Percentiles rank a stretch among this genome's conserved stretches.
Evolutionary conservation across 2,797 vertebrate genomes (phyloP).

Genomic region (Xenopus petersii): DNA sequence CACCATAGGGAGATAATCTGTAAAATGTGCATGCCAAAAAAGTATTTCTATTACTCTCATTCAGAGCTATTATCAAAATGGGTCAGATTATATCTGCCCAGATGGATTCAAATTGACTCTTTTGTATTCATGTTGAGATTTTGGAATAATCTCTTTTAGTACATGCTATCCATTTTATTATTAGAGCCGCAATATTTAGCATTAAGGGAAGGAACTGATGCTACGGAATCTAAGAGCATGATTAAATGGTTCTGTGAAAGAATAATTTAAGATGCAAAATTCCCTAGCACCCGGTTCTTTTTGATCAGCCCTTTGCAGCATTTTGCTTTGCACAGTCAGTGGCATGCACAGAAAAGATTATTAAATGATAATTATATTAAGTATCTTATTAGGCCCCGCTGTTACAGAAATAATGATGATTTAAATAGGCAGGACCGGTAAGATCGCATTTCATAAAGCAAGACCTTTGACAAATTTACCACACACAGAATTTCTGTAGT

Average conservation of each 20-base stretch:
- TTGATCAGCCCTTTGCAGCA: neutral
- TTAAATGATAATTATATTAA: slow-evolving; percentile 27
- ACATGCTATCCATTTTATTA: slow-evolving; percentile 29
- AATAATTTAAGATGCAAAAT: slow-evolving; percentile 9
- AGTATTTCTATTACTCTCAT: slow-evolving; percentile 35
- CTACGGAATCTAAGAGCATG: slow-evolving; percentile 15
- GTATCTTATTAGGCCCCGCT: slow-evolving; percentile 18
- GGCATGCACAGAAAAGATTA: neutral
- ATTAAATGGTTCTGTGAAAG: slow-evolving; percentile 11
- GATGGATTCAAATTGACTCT: slow-evolving; percentile 40
- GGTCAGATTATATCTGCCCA: slow-evolving; percentile 41
- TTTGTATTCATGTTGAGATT: slow-evolving; percentile 36
- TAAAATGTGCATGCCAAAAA: slow-evolving; percentile 39
- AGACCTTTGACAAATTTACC: too few relatives aligned
- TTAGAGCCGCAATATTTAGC: slow-evolving; percentile 4
- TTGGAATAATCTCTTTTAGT: slow-evolving; percentile 1
- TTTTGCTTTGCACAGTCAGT: slow-evolving; percentile 8
- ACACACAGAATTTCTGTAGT: too few relatives aligned
- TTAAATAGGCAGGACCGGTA: neutral
- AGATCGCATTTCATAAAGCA: neutral
- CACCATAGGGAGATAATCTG: slow-evolving; percentile 24
- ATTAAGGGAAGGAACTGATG: slow-evolving; percentile 6
- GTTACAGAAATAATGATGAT: neutral
- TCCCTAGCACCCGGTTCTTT: neutral
- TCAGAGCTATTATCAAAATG: slow-evolving; percentile 39